phyloP scores from a whole-genome alignment of 2,113 vertebrate genomes.

The Elaphurus davidianus region DNA sequence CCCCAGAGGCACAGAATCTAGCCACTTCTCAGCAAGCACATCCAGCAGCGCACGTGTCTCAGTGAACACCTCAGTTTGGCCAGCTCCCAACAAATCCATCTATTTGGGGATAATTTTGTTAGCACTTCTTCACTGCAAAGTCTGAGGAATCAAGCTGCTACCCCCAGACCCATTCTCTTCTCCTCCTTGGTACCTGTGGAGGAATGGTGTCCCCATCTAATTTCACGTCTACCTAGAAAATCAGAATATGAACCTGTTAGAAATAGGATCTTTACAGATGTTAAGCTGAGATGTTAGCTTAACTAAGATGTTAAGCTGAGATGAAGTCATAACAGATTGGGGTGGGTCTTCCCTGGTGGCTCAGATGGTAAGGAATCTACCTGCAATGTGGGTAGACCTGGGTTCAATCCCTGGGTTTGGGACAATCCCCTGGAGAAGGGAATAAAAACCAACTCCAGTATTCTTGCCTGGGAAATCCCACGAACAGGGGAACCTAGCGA shows the following conservation, averaged over 20 bases:
- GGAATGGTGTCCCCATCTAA: not conserved
- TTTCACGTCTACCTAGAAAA: not conserved
- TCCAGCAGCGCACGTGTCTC: fast-evolving
- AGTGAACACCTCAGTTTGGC: fast-evolving
- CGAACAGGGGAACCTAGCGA: not conserved
- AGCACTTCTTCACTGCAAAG: not conserved
- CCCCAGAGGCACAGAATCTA: not conserved
- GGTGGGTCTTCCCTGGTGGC: not conserved
- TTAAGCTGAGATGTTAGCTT: not conserved
- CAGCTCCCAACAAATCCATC: not conserved
- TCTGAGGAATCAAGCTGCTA: not conserved
- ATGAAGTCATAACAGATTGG: not conserved
- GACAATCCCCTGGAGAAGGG: not conserved
- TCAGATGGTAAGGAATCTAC: not conserved
- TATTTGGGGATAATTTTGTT: fast-evolving
- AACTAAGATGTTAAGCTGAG: not conserved
- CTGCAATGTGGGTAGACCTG: not conserved
- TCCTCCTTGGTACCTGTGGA: not conserved
- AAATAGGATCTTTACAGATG: not conserved
- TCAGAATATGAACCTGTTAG: not conserved
- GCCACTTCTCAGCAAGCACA: not conserved
- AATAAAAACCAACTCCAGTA: not conserved
- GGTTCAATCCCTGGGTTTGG: not conserved
- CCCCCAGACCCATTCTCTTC: not conserved
- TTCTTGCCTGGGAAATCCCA: not conserved